Base-by-base conservation (phyloP, 2,888 invertebrate genomes). In the Cybosia mesomella region DNA sequence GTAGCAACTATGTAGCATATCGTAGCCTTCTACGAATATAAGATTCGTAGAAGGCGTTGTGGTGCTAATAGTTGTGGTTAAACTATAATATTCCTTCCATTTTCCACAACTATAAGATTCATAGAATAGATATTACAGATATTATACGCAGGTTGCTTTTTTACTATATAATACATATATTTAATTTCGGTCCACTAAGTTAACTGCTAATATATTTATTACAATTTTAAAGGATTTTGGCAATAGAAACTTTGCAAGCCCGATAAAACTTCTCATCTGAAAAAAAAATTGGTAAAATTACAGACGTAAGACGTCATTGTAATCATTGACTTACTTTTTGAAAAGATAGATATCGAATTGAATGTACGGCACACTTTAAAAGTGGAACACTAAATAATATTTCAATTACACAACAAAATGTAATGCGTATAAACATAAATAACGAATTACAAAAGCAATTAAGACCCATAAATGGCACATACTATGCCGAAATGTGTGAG, bases 391-490 rank as follows among this genome's bases (percentile, higher is more conserved):
- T 61, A 22, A 32, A 57, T 59, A 39, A 43, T 71, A 78, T 68
- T 60, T 32, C 53, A 58, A 71, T 70, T 70, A 70, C 64, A 54
- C 55, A 70, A 79, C 68, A 66, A 71, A 28, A 76, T 71, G 70
- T 58, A 58, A 67, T 64, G 57, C 65, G 28, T 69, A 78, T 66
- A 75, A 70, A 71, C 71, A 76, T 81, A 77, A 81, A 82, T 82
- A 76, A 76, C 79, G 82, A 88, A 89, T 89, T 86, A 86, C 77
- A 77, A 74, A 81, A 77, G 80, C 85, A 84, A 89, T 88, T 88
- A 83, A 83, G 79, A 76, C 82, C 82, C 82, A 80, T 87, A 85
- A 76, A 75, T 72, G 71, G 69, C 65, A 75, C 65, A 64, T 75
- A 75, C 68, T 82, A 84, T 81, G 82, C 79, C 77, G 78, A 74